Base-by-base conservation (phyloP, 1,140 invertebrate genomes). In the Lepidostoma basale region DNA sequence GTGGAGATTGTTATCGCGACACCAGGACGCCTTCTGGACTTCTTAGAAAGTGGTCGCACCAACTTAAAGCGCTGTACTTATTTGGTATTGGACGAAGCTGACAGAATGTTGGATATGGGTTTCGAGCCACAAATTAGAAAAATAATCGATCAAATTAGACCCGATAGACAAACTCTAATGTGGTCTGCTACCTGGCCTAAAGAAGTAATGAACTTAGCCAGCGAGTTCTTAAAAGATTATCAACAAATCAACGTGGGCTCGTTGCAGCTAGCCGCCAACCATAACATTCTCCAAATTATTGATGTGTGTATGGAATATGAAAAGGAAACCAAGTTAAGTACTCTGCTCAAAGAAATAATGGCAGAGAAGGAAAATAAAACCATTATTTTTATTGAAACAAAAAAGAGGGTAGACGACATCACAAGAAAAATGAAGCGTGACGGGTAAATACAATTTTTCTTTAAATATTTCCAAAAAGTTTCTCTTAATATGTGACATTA, bases 41-140 rank as follows among this genome's bases (percentile, higher is more conserved):
- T 99, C 74, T 82, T 99, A n/a, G 96, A 98, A 80, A 88, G 90
- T 62, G 90, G 89, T n/a, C 90, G 92, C 74, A 98, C 96, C 1
- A 96, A 96, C 78, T 83, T 99, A 30, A 88, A 89, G 71, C 88
- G 96, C 69, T 94, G 92, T 75, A 98, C 96, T 45, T 99, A 97
- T 83, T 85, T 99, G 58, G 97, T 99, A 9, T 81, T 99, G 8
- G 97, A 99, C 83, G 97, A 99, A 81, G 97, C 97, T 72, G 97
- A 99, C 80, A 87, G 97, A 75, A 87, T 98, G 97, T 85, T 98
- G 64, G 97, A 99, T 77, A 98, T 98, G 97, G 97, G 97, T 70
- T 99, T 99, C 82, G 97, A 99, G 79, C 97, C 97, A 0, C 97
- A 99, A 84, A 99, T 99, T 70, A 87, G 96, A 69, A 98, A 98